Base-by-base conservation (phyloP, 2,888 invertebrate genomes). In the Limnephilus marmoratus region DNA sequence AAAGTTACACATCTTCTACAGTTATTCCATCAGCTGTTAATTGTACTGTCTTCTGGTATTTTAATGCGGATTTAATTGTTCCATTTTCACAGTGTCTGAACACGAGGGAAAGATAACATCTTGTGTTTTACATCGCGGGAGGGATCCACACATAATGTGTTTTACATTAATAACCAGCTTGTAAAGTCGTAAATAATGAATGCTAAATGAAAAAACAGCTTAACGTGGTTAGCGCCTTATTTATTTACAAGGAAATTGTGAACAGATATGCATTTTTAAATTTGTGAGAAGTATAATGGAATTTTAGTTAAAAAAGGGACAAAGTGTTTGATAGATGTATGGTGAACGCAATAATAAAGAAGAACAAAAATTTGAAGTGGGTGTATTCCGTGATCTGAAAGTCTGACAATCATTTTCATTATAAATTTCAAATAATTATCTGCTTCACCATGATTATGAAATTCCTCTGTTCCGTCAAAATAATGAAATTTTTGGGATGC, bases 41-140 rank as follows among this genome's bases (percentile, higher is more conserved):
- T 68, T 68, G 49, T 68, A 68, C 68, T 83, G n/a, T 85, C 87
- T 90, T 83, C 34, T 31, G 91, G 80, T 37, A 49, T 83, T 91
- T 90, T 93, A 92, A 93, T 93, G 91, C 82, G n/a, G 87, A 91
- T 93, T 93, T 93, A 93, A 93, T 93, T 93, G 93, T 81, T 45
- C 82, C 91, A 91, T 93, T 93, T 93, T 93, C 85, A 92, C 93
- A 90, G 91, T 92, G 82, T 83, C 90, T 90, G 93, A n/a, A 80
- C 91, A 90, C 37, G 41, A 41, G 82, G 85, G 85, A 31, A 11
- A 18, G 90, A 92, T 92, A 90, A 29, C 45, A 81, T 87, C 91
- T 85, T 13, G 37, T 29, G 81, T 45, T 90, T 68, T n/a, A 34
- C 37, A 88, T 88, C 88, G 49, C 53, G 24, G 29, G 68, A 37